phyloP scores from a whole-genome alignment of 2,888 invertebrate genomes.

The Steinernema carpocapsae region DNA sequence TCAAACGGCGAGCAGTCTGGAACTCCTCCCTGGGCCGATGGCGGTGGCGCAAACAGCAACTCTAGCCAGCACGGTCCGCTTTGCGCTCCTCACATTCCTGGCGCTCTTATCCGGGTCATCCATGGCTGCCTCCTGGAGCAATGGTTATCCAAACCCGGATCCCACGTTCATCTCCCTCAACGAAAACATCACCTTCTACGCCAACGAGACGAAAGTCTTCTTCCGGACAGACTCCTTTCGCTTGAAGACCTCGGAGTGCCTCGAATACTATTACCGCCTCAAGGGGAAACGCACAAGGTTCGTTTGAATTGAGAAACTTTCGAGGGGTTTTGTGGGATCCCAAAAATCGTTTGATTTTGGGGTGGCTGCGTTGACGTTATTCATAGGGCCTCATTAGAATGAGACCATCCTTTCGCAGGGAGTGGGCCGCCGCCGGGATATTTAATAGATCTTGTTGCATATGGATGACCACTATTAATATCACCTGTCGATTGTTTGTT shows the following conservation, averaged over 20 bases:
- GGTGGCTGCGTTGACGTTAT: too few species aligned
- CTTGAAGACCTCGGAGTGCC: constrained; percentile 3
- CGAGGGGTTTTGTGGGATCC: too few species aligned
- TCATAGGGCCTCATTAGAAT: too few species aligned
- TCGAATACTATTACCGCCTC: constrained; percentile 15
- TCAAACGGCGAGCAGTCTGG: neutral
- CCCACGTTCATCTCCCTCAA: neutral
- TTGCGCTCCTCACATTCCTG: neutral
- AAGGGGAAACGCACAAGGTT: constrained; percentile 26
- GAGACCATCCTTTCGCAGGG: too few species aligned
- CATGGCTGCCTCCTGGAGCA: neutral
- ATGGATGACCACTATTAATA: neutral
- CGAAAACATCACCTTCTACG: constrained; percentile 24
- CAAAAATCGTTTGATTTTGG: too few species aligned
- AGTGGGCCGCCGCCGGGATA: too few species aligned
- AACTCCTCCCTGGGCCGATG: constrained; percentile 3
- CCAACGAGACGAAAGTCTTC: constrained; percentile 17
- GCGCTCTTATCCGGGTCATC: neutral
- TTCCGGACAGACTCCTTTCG: constrained; percentile 8
- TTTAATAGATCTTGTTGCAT: too few species aligned
- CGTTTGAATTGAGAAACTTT: neutral
- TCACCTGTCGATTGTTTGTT: constrained; percentile 33
- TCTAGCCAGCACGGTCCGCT: neutral
- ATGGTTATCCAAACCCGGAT: constrained; percentile 14
- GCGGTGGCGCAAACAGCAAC: neutral